These are phyloP conservation scores for Stomatorhinus ivindoensis DNA, from an alignment of 2,113 vertebrate species.

Conservation along the genomic window DNA sequence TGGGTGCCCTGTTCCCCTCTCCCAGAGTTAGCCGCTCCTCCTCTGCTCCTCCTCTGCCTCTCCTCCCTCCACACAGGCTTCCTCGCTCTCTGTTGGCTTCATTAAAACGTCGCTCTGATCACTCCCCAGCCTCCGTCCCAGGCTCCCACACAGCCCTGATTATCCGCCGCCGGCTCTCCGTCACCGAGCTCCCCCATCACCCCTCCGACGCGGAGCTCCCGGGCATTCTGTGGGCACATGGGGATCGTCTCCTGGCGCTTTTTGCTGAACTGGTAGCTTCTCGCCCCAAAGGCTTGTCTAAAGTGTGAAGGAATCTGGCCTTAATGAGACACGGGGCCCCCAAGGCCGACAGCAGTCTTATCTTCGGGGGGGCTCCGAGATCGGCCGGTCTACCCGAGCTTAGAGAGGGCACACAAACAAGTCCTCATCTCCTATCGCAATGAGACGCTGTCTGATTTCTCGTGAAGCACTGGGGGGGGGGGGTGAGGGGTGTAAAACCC, in stretches of 20 bases:
- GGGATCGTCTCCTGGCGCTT: not conserved
- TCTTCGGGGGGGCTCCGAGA: not conserved
- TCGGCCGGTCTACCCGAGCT: not conserved
- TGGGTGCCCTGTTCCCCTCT: not conserved
- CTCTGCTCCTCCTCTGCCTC: not conserved
- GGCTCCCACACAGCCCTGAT: not conserved
- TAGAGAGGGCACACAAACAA: not conserved
- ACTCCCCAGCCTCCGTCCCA: not conserved
- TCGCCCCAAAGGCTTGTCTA: not conserved
- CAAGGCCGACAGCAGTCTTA: not conserved
- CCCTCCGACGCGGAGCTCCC: not conserved
- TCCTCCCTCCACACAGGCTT: not conserved
- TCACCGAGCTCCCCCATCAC: not conserved
- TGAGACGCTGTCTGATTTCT: not conserved
- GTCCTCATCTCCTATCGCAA: not conserved
- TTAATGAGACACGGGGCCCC: not conserved
- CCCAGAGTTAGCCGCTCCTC: too few species aligned
- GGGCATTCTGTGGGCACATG: not conserved
- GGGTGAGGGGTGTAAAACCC: not conserved
- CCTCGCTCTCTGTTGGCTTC: not conserved
- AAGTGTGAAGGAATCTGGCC: not conserved
- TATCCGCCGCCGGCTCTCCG: not conserved
- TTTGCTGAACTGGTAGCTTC: not conserved
- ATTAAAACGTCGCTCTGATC: not conserved
- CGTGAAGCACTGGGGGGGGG: not conserved